Evolutionary conservation across 2,888 invertebrate genomes (phyloP).

Genomic region (Netelia virgata): DNA sequence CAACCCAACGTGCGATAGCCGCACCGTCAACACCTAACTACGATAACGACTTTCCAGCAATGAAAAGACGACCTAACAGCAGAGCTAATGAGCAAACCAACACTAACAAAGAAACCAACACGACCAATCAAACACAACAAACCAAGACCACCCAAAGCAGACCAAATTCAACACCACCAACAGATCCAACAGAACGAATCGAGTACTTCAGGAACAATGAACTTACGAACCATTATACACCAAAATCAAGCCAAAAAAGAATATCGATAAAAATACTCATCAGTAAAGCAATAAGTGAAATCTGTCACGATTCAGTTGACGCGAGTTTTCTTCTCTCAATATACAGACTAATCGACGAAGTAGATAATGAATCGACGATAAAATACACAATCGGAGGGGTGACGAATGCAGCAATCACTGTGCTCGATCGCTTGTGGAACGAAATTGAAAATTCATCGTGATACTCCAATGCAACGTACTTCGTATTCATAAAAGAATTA

Average conservation of each 20-base stretch:
- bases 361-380: slow-evolving; percentile 6
- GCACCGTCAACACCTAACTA: not conserved
- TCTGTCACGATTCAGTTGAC: not conserved
- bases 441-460: slow-evolving; percentile 1
- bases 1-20: not conserved
- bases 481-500: slow-evolving; percentile 9
- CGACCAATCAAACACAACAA: slow-evolving; percentile 5
- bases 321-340: slow-evolving; percentile 12
- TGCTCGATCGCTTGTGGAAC: slow-evolving; percentile 5
- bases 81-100: not conserved
- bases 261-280: slow-evolving; percentile 1
- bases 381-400: slow-evolving; percentile 16
- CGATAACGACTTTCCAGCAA: slow-evolving; percentile 22
- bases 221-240: not conserved
- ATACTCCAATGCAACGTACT: slow-evolving; percentile 18
- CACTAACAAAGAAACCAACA: not conserved
- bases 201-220: not conserved
- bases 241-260: slow-evolving; percentile 3
- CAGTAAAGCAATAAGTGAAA: slow-evolving; percentile 38
- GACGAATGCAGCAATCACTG: not conserved
- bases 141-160: slow-evolving; percentile 20
- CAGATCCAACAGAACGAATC: not conserved
- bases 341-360: slow-evolving; percentile 7
- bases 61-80: not conserved
- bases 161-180: not conserved